A percentile compares a stretch with the other conserved stretches of the same genome.
Evolutionary conservation across 1,140 invertebrate genomes (phyloP).

Genomic region (Chrysopa pallens): DNA sequence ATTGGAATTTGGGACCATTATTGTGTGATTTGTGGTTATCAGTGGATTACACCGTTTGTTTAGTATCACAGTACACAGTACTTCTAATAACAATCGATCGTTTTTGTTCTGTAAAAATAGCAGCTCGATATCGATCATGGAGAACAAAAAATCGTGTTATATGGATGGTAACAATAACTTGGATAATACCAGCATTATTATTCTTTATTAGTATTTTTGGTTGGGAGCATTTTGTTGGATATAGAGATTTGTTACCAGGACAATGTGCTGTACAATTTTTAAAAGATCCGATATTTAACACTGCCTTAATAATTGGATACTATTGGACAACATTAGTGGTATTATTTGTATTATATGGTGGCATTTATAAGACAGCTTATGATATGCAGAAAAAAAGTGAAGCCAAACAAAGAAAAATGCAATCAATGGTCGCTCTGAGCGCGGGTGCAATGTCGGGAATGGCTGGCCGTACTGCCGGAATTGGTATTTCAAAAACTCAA

Average conservation of each 20-base stretch:
- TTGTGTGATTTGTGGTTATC: constrained; percentile 98
- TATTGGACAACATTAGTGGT: constrained; percentile 94
- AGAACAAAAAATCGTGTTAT: constrained; percentile 83
- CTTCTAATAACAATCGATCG: constrained; percentile 96
- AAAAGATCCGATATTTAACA: constrained; percentile 95
- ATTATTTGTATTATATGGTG: constrained; percentile 85
- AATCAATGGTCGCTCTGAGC: constrained; percentile 78
- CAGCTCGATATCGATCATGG: constrained; percentile 94
- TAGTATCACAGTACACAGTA: constrained; percentile 98
- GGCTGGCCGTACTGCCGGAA: constrained; percentile 71
- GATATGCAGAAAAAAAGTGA: constrained; percentile 97
- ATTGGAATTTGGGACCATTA: constrained; percentile 92
- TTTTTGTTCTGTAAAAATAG: constrained; percentile 98
- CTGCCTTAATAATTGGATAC: constrained; percentile 92
- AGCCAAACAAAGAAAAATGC: constrained; percentile 84
- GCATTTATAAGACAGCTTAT: constrained; percentile 96
- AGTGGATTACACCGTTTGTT: constrained; percentile 96
- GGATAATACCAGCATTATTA: constrained; percentile 90
- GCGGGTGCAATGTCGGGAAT: constrained; percentile 76
- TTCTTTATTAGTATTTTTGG: constrained; percentile 99
- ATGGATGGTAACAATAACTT: constrained; percentile 90
- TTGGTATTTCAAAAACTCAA: constrained; percentile 62
- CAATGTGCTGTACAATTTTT: constrained; percentile 96
- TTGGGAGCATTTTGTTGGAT: constrained; percentile 95
- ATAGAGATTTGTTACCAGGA: constrained; percentile 65